These are phyloP conservation scores for Diprion similis DNA, from an alignment of 1,140 invertebrate species.

Conservation along the genomic window DNA sequence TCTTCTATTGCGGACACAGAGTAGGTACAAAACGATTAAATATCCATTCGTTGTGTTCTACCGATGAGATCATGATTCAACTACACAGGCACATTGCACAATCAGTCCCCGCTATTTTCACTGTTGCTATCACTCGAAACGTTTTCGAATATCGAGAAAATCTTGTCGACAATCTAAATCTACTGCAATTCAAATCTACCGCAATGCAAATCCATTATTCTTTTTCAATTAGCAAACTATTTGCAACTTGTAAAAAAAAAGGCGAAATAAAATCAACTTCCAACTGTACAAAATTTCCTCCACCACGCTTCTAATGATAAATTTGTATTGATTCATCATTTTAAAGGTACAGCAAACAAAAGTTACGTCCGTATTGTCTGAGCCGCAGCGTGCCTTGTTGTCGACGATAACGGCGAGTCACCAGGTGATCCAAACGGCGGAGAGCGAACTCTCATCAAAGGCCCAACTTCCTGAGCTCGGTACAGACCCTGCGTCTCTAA, in stretches of 20 bases:
- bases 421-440: conserved; percentile 85
- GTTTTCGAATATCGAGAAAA: too few relatives aligned
- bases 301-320: background rate
- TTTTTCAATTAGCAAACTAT: too few relatives aligned
- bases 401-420: conserved; percentile 88
- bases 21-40: conserved; percentile 57
- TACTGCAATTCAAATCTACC: too few relatives aligned
- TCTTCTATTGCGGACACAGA: conserved; percentile 62
- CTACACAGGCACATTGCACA: background rate
- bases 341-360: conserved; percentile 84
- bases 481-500: conserved; percentile 82
- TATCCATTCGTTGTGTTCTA: conserved; percentile 6
- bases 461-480: conserved; percentile 83
- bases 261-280: conserved; percentile 4
- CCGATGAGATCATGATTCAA: background rate
- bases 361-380: conserved; percentile 81
- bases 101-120: background rate
- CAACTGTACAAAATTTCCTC: conserved; percentile 17
- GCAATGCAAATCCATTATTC: too few relatives aligned
- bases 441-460: conserved; percentile 78
- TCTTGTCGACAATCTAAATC: too few relatives aligned
- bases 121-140: background rate
- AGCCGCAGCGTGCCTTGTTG: conserved; percentile 90
- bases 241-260: background rate
- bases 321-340: conserved; percentile 27